Evolutionary conservation across 2,888 invertebrate species (phyloP).

Genomic region (Allygus modestus): DNA sequence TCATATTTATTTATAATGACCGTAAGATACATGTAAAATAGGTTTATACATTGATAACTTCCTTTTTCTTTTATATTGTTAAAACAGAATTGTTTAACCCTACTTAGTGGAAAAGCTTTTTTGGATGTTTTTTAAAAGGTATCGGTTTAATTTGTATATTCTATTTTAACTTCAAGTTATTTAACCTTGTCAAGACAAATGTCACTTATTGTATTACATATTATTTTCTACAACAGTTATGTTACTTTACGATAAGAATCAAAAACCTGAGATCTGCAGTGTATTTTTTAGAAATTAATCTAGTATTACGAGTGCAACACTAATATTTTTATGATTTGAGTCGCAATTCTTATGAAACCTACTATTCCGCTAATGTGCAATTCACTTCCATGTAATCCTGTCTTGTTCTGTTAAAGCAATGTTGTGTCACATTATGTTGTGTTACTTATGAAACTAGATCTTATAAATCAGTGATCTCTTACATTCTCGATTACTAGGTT

Average conservation of each 20-base stretch:
- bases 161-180: neutral
- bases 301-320: too few species aligned
- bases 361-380: neutral
- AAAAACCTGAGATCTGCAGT: too few species aligned
- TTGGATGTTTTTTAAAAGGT: neutral
- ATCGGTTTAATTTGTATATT: neutral
- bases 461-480: slow-evolving; percentile 1
- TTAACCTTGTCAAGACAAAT: too few species aligned
- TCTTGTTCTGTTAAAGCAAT: neutral
- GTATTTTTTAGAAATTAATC: too few species aligned
- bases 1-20: slow-evolving; percentile 27
- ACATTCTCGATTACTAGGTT: neutral
- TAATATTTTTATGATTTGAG: neutral
- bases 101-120: neutral
- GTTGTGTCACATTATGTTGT: neutral
- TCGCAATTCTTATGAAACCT: neutral
- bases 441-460: neutral
- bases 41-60: slow-evolving; percentile 39
- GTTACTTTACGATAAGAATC: too few species aligned
- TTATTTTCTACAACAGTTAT: too few species aligned
- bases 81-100: neutral
- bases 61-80: neutral
- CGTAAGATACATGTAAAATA: slow-evolving; percentile 42
- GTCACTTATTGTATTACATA: too few species aligned
- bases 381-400: neutral